phyloP scores from a whole-genome alignment of 2,113 vertebrate species.

The Leucoraja erinaceus region DNA sequence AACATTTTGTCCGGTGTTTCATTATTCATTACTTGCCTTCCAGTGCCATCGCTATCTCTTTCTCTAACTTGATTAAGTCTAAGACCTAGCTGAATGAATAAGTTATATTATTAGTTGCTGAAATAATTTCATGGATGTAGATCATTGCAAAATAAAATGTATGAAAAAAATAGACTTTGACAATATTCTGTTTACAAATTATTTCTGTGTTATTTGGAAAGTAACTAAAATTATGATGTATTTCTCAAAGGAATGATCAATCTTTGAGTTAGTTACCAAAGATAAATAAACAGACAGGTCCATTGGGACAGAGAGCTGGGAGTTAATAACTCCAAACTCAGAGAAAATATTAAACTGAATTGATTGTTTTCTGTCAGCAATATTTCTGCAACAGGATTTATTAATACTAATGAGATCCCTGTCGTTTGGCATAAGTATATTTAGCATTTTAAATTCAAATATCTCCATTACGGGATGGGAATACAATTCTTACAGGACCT shows the following conservation, averaged over 20 bases:
- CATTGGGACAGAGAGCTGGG: background rate
- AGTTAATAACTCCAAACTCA: background rate
- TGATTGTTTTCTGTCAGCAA: background rate
- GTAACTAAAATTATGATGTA: background rate
- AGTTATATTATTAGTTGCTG: background rate
- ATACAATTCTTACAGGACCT: background rate
- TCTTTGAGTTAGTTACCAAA: background rate
- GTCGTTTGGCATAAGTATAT: background rate
- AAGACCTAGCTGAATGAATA: background rate
- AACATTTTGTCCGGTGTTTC: background rate
- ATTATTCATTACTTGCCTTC: background rate
- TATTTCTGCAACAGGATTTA: background rate
- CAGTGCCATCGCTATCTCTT: background rate
- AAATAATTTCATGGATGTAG: background rate
- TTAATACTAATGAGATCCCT: background rate
- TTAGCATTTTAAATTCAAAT: background rate
- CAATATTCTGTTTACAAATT: background rate
- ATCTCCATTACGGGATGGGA: background rate
- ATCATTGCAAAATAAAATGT: background rate
- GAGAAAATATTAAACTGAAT: background rate
- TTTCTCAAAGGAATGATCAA: background rate
- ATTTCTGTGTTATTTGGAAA: background rate
- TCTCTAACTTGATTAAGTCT: background rate
- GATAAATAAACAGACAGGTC: background rate
- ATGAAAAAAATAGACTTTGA: no score